Conservation (phyloP, 1,140 invertebrate species). For the Dendroctonus valens region DNA sequence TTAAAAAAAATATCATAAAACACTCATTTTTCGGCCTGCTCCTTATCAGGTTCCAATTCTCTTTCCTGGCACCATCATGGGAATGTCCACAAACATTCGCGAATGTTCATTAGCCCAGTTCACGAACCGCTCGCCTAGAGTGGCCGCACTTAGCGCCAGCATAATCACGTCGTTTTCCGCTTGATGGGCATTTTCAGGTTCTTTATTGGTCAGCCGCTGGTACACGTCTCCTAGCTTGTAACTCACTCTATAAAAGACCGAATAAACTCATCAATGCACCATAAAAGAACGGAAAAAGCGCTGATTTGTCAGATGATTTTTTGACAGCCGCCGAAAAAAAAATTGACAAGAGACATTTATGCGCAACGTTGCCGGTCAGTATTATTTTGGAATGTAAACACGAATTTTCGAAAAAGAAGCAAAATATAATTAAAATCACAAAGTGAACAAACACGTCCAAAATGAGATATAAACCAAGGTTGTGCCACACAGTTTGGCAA, state of each 20-base stretch:
- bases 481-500: too few relatives aligned
- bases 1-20: neutral
- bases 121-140: constrained; percentile 56
- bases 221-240: constrained; percentile 58
- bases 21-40: neutral
- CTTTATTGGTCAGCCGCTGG: constrained; percentile 52
- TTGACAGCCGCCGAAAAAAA: too few relatives aligned
- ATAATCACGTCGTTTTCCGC: constrained; percentile 63
- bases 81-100: constrained; percentile 41
- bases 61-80: constrained; percentile 39
- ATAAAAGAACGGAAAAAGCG: too few relatives aligned
- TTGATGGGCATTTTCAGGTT: constrained; percentile 52
- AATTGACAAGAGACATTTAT: too few relatives aligned
- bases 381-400: too few relatives aligned
- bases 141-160: constrained; percentile 56
- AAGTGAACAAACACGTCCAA: too few relatives aligned
- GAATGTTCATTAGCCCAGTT: constrained; percentile 57
- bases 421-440: too few relatives aligned
- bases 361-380: too few relatives aligned
- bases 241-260: constrained; percentile 34
- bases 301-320: too few relatives aligned
- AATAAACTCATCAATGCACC: too few relatives aligned
- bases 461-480: too few relatives aligned
- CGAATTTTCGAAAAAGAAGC: too few relatives aligned
- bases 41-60: constrained; percentile 35